Evolutionary conservation across 2,113 vertebrate genomes (phyloP).

Genomic region (Ceyx cyanopectus): DNA sequence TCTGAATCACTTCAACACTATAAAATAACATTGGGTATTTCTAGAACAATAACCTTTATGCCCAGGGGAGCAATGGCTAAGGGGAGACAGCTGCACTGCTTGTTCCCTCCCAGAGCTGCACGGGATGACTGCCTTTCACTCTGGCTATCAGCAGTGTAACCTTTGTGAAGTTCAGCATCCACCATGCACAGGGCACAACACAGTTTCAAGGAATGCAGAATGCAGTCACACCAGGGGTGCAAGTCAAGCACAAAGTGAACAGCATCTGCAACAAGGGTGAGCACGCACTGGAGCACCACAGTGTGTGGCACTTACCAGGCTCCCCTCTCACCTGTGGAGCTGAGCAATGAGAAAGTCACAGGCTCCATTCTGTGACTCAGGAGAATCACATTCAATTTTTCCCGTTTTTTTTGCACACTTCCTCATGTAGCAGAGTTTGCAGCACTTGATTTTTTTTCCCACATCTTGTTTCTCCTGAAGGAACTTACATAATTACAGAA

Average conservation of each 20-base stretch:
- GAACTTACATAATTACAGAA: not conserved
- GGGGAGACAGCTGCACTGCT: fast-evolving
- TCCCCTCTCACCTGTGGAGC: not conserved
- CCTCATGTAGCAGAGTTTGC: not conserved
- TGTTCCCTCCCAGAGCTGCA: not conserved
- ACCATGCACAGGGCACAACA: not conserved
- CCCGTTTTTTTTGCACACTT: not conserved
- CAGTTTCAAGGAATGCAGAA: not conserved
- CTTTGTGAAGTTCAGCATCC: not conserved
- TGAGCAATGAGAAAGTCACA: not conserved
- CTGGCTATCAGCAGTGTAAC: not conserved
- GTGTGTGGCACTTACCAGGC: fast-evolving
- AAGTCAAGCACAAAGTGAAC: not conserved
- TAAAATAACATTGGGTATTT: not conserved
- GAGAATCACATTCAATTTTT: not conserved
- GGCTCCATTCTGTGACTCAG: not conserved
- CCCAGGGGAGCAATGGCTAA: not conserved
- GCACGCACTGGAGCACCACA: fast-evolving
- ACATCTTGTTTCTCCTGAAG: not conserved
- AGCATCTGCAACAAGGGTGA: not conserved
- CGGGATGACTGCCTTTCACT: not conserved
- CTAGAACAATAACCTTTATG: not conserved
- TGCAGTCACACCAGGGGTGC: not conserved
- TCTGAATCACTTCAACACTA: not conserved
- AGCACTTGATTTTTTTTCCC: not conserved